Percentiles rank a stretch among this genome's conserved stretches.
Conservation (phyloP, 2,113 vertebrate species). For the Cyprinodon tularosa region DNA sequence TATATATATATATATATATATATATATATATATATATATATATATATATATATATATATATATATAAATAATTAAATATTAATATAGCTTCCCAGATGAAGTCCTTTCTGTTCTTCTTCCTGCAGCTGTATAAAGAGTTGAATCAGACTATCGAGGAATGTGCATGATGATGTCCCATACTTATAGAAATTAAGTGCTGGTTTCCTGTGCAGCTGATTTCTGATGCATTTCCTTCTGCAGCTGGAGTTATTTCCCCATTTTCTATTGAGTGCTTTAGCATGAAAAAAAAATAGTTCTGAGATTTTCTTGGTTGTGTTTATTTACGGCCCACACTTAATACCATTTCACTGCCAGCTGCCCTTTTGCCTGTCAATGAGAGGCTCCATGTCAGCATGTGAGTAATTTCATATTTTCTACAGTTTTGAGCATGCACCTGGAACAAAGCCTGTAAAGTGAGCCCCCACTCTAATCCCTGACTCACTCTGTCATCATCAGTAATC, state of each 20-base stretch:
- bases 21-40: too few relatives aligned
- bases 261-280: neutral
- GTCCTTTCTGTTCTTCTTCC: slow-evolving; percentile 9
- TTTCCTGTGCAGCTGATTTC: slow-evolving; percentile 26
- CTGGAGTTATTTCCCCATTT: neutral
- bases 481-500: slow-evolving; percentile 20
- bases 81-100: neutral
- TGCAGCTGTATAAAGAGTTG: slow-evolving; percentile 51
- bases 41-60: too few relatives aligned
- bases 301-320: slow-evolving; percentile 8
- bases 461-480: slow-evolving; percentile 51
- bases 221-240: slow-evolving; percentile 39
- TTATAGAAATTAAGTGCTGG: slow-evolving; percentile 45
- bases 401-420: slow-evolving; percentile 37
- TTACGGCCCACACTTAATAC: slow-evolving; percentile 22
- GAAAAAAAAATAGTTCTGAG: neutral
- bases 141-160: slow-evolving; percentile 43
- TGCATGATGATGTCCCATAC: slow-evolving; percentile 43
- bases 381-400: slow-evolving; percentile 49
- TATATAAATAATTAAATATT: too few relatives aligned
- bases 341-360: slow-evolving; percentile 32
- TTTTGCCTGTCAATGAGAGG: slow-evolving; percentile 32
- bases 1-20: too few relatives aligned
- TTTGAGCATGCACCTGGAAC: slow-evolving; percentile 55
- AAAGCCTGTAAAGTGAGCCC: slow-evolving; percentile 58